Evolutionary conservation across 2,113 vertebrate genomes (phyloP), one percentile per base, ranked within the genome.

Genomic region (Paraplagusia blochii): DNA sequence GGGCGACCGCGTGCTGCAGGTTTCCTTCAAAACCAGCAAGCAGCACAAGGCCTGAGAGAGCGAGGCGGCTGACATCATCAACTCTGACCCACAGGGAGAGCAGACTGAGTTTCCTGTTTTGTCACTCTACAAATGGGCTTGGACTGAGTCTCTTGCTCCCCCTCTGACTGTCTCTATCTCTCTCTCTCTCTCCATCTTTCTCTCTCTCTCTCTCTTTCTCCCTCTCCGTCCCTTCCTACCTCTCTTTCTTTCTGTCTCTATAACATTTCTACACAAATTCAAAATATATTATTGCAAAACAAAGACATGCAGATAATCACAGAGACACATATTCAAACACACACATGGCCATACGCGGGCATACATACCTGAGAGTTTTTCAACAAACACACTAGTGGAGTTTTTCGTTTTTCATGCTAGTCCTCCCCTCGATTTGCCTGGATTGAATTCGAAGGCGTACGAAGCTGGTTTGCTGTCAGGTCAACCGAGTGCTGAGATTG

Each of bases 1-100:
- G 81, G 96, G 95, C 0, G 96, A 97, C 84, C 93, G 96, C 0
- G 94, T 97, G 81, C 91, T 97, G 87, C 96, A 98, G 90, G 96
- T 97, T 74, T 98, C 96, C 70, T 98, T 98, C 92, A 98, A 98
- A 90, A 98, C 96, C 89, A 97, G 94, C 93, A 98, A 98, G 90
- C 95, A 97, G 85, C 95, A 98, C 92, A 98, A 97, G 85, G 95
- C 95, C 77, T 97, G 92, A 96, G 85, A 44, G 67, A 95, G 67
- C 72, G 69, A 73, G 63, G 82, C 69, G 42, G 53, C 65, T 82
- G 69, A 48, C 60, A 49, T 63, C 72, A 79, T 79, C 85, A 85
- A 53, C 84, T 87, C 77, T 50, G 46, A 80, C 83, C 81, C 81
- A 68, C 80, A 75, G 79, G 81, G 85, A 66, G 78, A 72, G 74